Evolutionary conservation across 2,888 invertebrate genomes (phyloP).

Genomic region (Chydorus sphaericus): DNA sequence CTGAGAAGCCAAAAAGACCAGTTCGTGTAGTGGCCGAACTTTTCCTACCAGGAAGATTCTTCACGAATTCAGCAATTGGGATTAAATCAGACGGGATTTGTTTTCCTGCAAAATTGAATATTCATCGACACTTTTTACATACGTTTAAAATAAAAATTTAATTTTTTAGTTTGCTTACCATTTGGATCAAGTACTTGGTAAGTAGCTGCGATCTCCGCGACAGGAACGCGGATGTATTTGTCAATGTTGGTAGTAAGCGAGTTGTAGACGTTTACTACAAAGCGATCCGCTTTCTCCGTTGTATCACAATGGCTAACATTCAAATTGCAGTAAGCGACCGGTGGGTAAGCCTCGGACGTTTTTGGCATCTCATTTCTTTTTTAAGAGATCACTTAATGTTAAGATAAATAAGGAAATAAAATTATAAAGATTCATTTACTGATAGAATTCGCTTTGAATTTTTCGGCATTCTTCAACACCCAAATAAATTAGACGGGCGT

Average conservation of each 20-base stretch:
- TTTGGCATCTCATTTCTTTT: slow-evolving; percentile 7
- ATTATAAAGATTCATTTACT: slow-evolving; percentile 24
- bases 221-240: slow-evolving; percentile 38
- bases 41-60: slow-evolving; percentile 43
- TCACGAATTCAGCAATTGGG: slow-evolving; percentile 41
- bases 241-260: slow-evolving; percentile 39
- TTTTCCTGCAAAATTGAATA: slow-evolving; percentile 20
- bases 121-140: slow-evolving; percentile 21
- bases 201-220: slow-evolving; percentile 24
- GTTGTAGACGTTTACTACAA: slow-evolving; percentile 45
- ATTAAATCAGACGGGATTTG: slow-evolving; percentile 31
- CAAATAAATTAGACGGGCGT: slow-evolving; percentile 52
- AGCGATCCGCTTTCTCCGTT: slow-evolving; percentile 36
- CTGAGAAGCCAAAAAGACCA: slow-evolving; percentile 45
- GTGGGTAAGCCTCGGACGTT: slow-evolving; percentile 17
- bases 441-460: slow-evolving; percentile 40
- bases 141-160: neutral
- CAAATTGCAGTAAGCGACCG: slow-evolving; percentile 34
- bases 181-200: slow-evolving; percentile 48
- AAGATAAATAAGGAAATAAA: neutral
- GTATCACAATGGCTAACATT: slow-evolving; percentile 45
- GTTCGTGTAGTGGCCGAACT: slow-evolving; percentile 37
- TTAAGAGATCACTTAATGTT: neutral
- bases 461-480: slow-evolving; percentile 47
- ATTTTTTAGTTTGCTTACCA: too few relatives aligned